A percentile compares a stretch with the other conserved stretches of the same genome.
Conservation (phyloP, 2,113 vertebrate species). For the Martes martes region DNA sequence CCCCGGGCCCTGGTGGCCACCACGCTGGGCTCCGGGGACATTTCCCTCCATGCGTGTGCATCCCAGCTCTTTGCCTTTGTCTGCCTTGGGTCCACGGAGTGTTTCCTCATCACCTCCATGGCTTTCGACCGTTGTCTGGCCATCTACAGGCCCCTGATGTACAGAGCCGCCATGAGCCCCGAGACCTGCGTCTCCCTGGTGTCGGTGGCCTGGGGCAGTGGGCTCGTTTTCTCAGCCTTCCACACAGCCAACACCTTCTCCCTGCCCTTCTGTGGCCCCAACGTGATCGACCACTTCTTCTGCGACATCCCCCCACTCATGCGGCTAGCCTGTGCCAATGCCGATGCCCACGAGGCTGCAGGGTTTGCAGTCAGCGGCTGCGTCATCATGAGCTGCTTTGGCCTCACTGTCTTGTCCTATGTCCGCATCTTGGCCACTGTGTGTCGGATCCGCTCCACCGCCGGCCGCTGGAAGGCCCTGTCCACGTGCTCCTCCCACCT, state of each 20-base stretch:
- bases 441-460: background rate
- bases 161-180: background rate
- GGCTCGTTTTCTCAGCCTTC: conserved; percentile 19
- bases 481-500: conserved; percentile 2
- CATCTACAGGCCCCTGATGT: conserved; percentile 19
- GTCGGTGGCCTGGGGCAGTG: background rate
- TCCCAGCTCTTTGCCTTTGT: conserved; percentile 53
- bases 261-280: conserved; percentile 26
- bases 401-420: background rate
- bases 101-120: conserved; percentile 45
- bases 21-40: background rate
- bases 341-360: fast-evolving
- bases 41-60: background rate
- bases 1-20: conserved; percentile 11
- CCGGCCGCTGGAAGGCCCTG: background rate
- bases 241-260: conserved; percentile 45
- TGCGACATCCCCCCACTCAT: conserved; percentile 30
- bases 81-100: background rate
- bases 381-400: conserved; percentile 1
- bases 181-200: background rate
- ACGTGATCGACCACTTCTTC: conserved; percentile 25
- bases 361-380: background rate
- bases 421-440: background rate
- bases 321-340: background rate
- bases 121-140: conserved; percentile 29